Conservation (phyloP, 1,140 invertebrate genomes). For the Onthophagus taurus region DNA sequence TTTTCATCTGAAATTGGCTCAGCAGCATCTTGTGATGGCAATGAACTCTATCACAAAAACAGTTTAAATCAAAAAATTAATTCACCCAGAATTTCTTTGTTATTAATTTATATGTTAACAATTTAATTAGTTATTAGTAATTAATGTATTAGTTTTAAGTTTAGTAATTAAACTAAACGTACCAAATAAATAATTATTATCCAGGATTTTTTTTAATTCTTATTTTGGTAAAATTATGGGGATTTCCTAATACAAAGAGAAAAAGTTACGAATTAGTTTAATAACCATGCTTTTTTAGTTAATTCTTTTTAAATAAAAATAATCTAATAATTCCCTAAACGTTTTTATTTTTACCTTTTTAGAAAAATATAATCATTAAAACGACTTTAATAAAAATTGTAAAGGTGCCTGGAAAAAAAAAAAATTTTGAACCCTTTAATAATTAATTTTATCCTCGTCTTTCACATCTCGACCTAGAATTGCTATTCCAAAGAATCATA, state of each 20-base stretch:
- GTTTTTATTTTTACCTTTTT: conserved; percentile 1
- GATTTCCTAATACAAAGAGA: too few relatives aligned
- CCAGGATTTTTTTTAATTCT: too few relatives aligned
- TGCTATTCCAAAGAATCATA: not conserved
- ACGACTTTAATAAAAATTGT: conserved; percentile 46
- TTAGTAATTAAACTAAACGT: too few relatives aligned
- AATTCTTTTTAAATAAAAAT: too few relatives aligned
- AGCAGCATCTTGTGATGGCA: conserved; percentile 46
- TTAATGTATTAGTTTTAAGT: too few relatives aligned
- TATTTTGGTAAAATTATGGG: too few relatives aligned
- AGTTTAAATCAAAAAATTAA: conserved; percentile 15
- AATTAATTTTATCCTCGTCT: not conserved
- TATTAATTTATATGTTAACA: not conserved
- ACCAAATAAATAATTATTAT: too few relatives aligned
- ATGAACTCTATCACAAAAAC: conserved; percentile 53
- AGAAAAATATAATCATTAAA: too few relatives aligned
- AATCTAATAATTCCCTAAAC: too few relatives aligned
- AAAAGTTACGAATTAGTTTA: too few relatives aligned
- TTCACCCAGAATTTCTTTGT: conserved; percentile 4
- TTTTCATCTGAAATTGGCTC: conserved; percentile 57
- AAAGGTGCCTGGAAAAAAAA: conserved; percentile 43
- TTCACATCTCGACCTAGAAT: not conserved
- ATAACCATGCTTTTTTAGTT: too few relatives aligned
- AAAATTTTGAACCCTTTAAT: conserved; percentile 7
- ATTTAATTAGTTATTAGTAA: too few relatives aligned